Evolutionary conservation across 2,113 vertebrate species (phyloP), one percentile per base, ranked within the genome.

Genomic region (Pseudorasbora parva): DNA sequence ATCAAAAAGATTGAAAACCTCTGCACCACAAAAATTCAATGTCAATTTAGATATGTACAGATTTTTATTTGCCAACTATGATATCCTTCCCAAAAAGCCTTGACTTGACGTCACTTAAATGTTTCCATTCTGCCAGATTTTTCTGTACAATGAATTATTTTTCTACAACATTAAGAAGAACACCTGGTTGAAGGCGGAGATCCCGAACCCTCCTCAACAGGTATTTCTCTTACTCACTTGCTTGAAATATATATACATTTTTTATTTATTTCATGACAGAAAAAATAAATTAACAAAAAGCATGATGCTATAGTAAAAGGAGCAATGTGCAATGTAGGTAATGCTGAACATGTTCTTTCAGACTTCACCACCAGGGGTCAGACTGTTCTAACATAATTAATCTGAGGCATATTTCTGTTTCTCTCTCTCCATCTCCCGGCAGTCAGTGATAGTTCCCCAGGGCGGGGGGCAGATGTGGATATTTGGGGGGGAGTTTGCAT

Each of bases 401-500:
- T 79, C 12, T 45, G 37, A 10, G 45, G 6, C 37, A 49, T 43
- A 60, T 71, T 30, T 78, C 21, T 62, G 51, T 64, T 23, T n/a
- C 41, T 45, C 69, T 84, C 7, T 82, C 57, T 82, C 80, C 74
- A 15, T 78, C 51, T 74, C 51, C 73, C 30, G 7, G 59, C 90
- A 99, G 98, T 96, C 97, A 0, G 97, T 96, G 54, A 92, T 95
- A 51, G 96, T 98, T 8, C 93, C 97, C 33, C 96, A 98, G 78
- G 95, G 93, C 0, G 97, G 97, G 0, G 97, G 98, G 5, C 98
- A 99, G 92, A 93, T 99, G 43, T 99, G 98, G 98, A 68, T 99
- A n/a, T 99, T 98, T 5, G 98, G 98, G 0, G 98, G 98, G 2
- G 98, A 99, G 91, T 99, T 99, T 91, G 97, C 96, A 0, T 98